Conservation (phyloP, 2,888 invertebrate species). For the Pemphredon lugubris region DNA sequence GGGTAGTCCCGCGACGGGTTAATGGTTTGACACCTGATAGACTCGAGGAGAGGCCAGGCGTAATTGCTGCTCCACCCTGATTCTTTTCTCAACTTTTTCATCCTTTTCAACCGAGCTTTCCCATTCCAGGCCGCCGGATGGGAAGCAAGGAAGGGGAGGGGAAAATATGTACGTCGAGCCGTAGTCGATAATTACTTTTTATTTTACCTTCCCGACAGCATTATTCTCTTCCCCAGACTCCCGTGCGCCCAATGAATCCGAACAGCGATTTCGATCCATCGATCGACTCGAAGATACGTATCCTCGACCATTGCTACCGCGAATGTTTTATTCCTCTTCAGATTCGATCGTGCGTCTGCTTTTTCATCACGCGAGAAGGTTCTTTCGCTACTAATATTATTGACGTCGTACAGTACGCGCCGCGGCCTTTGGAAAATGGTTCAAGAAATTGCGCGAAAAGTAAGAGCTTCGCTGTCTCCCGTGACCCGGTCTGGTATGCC, state of each 20-base stretch:
- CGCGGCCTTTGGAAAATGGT: no score
- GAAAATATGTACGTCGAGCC: not conserved
- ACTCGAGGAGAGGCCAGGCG: conserved; percentile 40
- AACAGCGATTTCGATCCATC: conserved; percentile 1
- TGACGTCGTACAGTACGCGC: no score
- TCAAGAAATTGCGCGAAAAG: no score
- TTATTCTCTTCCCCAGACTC: not conserved
- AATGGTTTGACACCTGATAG: conserved; percentile 64
- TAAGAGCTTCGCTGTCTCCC: no score
- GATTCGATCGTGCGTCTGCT: no score
- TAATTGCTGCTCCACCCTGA: conserved; percentile 55
- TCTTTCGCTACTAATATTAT: no score
- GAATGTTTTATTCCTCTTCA: no score
- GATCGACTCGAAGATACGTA: not conserved
- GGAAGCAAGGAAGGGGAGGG: conserved; percentile 7
- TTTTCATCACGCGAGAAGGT: no score
- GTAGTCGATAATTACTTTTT: conserved; percentile 29
- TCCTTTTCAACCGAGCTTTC: conserved; percentile 34
- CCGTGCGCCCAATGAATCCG: not conserved
- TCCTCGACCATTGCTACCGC: no score
- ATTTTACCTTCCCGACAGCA: conserved; percentile 10
- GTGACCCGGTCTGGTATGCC: no score
- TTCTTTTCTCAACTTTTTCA: conserved; percentile 40
- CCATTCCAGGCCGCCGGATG: not conserved
- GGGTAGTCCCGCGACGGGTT: conserved; percentile 50